Evolutionary conservation across 1,140 invertebrate species (phyloP).

Genomic region (Diuraphis noxia): DNA sequence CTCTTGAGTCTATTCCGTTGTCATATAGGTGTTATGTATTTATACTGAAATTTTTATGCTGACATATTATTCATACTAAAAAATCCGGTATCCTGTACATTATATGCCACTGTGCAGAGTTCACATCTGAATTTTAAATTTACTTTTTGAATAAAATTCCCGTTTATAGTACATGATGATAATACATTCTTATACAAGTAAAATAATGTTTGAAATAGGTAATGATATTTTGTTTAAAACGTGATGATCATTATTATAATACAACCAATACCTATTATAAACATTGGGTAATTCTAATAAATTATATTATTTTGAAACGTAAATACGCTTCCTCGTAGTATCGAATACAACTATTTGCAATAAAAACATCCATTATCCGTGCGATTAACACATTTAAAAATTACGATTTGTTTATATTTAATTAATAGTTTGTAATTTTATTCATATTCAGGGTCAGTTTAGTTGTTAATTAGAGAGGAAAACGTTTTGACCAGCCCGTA

Average conservation of each 20-base stretch:
- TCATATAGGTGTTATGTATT: not conserved
- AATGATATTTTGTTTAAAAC: not conserved
- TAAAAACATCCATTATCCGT: not conserved
- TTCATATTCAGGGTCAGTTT: not conserved
- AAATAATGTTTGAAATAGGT: not conserved
- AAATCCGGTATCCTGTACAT: not conserved
- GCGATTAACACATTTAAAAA: not conserved
- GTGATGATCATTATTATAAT: not conserved
- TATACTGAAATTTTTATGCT: not conserved
- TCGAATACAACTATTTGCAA: not conserved
- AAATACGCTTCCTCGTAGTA: not conserved
- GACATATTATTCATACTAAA: too few species aligned
- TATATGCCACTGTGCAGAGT: not conserved
- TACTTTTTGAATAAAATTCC: not conserved
- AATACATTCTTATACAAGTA: too few species aligned
- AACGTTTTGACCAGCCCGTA: too few species aligned
- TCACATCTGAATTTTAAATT: not conserved
- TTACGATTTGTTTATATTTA: not conserved
- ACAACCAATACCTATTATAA: not conserved
- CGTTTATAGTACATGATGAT: not conserved
- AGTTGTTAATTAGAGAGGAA: too few species aligned
- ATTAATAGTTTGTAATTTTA: not conserved
- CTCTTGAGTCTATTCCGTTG: not conserved
- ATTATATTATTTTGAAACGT: conserved; percentile 6
- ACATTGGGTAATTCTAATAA: not conserved